Base-by-base conservation (phyloP, 2,888 invertebrate genomes). In the Fragum whitleyi region DNA sequence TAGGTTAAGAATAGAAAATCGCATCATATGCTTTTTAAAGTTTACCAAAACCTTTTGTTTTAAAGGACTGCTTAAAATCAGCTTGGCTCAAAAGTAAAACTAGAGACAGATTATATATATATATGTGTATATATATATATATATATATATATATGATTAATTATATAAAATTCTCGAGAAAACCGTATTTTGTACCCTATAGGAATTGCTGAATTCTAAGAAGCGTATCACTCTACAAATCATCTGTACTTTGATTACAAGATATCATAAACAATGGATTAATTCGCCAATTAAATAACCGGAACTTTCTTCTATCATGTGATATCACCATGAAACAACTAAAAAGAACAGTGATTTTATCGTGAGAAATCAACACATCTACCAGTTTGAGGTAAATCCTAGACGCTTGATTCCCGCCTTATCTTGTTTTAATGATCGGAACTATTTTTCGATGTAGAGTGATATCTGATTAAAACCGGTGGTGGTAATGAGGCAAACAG, bases 401-500 rank as follows among this genome's bases (percentile, higher is more conserved):
- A 79, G 59, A 68, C 74, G 51, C 71, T 79, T 79, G 76, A 77
- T 61, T 71, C 74, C 55, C n/a, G 51, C 51, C 62, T 79, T 83
- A 83, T 83, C 83, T 47, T 62, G 16, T 32, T 83, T 79, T 83
- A 83, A 83, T 79, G 83, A 83, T 77, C 79, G 62, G 77, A 83
- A 79, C 83, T 83, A 83, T 79, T 79, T 83, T 77, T 76, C 77
- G 79, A 77, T 76, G 79, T 62, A 74, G 76, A 79, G 77, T 53
- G 76, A 79, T 83, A 83, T 83, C 83, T 51, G 83, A 83, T 83
- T 77, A 79, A 73, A 55, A 74, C 59, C 73, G 74, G 61, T 76
- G 61, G 59, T 42, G 83, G 79, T 83, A 83, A 83, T 83, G 83
- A 79, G 79, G 83, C 83, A 79, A 77, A 77, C 57, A 76, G 79